Base-by-base conservation (phyloP, 2,113 vertebrate species). In the Antidorcas marsupialis region DNA sequence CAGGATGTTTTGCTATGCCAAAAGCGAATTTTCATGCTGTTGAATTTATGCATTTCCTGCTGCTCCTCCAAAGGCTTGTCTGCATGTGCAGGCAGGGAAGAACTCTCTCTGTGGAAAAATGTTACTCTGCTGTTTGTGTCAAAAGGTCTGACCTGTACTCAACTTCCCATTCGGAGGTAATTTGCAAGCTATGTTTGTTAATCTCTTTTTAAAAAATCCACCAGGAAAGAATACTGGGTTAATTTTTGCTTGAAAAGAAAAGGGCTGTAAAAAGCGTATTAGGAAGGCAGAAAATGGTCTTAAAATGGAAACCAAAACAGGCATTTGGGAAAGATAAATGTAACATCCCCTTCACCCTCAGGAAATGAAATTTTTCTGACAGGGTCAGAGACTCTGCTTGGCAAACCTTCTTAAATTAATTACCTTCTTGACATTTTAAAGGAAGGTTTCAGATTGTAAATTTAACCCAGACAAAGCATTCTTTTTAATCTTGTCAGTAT, bases 401-500 rank as follows among this genome's bases (percentile, higher is more conserved):
- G 98, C 96, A 99, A 99, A 99, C 98, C 97, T 98, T 98, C 98
- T 98, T 99, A 99, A 99, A 99, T 99, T 99, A 99, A 99, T 99
- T 99, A 99, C 98, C 97, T 98, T 98, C 97, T 98, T 99, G 99
- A 99, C 99, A 99, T 99, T 99, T 99, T 98, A 99, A 99, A 99
- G 98, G 98, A 99, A 99, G 98, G 98, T 98, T 99, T 99, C 98
- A 98, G 98, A 99, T 98, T 96, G 91, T 99, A 99, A 99, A 99
- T 99, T 99, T 99, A 99, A 99, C 98, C 98, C 98, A 99, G 99
- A 99, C 98, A 99, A 99, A 99, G 98, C 98, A 99, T 98, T 99
- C 98, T 98, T 99, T 99, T 99, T 99, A 99, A 99, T 99, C 99
- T 99, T 99, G 98, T 99, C 99, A 99, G 98, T 99, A 99, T 99